Evolutionary conservation across 2,113 vertebrate genomes (phyloP).

Genomic region (Zeus faber): DNA sequence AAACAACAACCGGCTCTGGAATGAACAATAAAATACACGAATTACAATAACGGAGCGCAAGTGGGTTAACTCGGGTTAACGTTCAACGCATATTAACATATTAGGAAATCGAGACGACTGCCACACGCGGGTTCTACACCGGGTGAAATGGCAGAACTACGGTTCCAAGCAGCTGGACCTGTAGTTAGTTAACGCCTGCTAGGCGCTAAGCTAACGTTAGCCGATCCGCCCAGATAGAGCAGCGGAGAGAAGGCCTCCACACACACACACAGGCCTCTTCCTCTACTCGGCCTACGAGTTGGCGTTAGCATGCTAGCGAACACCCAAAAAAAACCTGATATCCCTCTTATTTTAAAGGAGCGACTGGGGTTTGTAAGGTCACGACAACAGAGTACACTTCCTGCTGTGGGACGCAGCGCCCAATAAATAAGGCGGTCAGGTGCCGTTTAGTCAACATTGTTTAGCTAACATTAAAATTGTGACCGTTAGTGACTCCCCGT

Average conservation of each 20-base stretch:
- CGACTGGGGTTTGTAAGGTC: neutral
- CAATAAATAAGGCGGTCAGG: neutral
- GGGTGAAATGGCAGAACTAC: conserved; percentile 3
- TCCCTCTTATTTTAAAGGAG: conserved; percentile 30
- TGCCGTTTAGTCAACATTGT: neutral
- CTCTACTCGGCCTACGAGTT: neutral
- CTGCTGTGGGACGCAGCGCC: too few relatives aligned
- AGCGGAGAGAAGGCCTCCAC: conserved; percentile 53
- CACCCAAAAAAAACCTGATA: conserved; percentile 10
- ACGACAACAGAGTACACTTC: neutral
- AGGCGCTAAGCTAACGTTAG: conserved; percentile 48
- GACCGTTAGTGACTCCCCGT: conserved; percentile 46
- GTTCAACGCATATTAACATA: neutral
- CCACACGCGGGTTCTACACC: too few relatives aligned
- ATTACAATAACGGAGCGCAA: neutral
- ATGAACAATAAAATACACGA: conserved; percentile 16
- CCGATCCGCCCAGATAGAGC: conserved; percentile 62
- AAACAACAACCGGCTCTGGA: conserved; percentile 29
- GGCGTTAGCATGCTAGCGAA: conserved; percentile 41
- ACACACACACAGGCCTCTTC: conserved; percentile 53
- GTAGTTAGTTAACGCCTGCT: conserved; percentile 40
- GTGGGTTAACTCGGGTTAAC: conserved; percentile 15
- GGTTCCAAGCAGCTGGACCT: conserved; percentile 38
- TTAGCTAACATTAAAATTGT: conserved; percentile 21
- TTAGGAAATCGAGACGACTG: too few relatives aligned